A percentile compares a stretch with the other conserved stretches of the same genome.
Conservation (phyloP, 1,140 invertebrate species). For the Ganaspis sp. region DNA sequence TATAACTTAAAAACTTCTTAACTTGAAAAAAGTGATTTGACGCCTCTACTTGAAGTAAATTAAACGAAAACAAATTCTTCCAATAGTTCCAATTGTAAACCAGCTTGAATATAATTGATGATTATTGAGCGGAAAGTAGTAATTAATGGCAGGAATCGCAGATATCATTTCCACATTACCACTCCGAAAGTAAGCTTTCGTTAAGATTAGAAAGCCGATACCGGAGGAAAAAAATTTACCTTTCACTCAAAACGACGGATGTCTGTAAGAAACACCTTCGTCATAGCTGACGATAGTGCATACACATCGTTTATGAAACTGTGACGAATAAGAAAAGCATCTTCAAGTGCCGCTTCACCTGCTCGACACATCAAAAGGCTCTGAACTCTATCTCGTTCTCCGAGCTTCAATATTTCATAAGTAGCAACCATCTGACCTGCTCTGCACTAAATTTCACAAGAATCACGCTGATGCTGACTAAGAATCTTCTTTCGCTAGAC, state of each 20-base stretch:
- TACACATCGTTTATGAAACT: background rate
- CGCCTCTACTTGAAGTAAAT: too few species aligned
- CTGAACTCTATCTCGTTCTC: background rate
- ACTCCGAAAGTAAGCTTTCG: background rate
- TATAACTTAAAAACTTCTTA: too few species aligned
- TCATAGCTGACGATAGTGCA: background rate
- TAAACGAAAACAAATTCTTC: too few species aligned
- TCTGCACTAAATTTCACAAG: background rate
- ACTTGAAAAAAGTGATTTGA: too few species aligned
- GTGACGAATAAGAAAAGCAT: constrained; percentile 8
- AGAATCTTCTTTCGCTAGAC: background rate
- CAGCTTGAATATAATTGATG: background rate
- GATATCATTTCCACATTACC: background rate
- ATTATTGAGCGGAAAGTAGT: background rate
- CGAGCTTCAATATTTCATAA: background rate
- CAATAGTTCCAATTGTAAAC: too few species aligned
- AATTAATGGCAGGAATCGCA: background rate
- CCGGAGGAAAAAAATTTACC: background rate
- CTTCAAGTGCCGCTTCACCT: background rate
- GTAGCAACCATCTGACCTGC: background rate
- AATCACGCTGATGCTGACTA: background rate
- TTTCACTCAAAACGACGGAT: background rate
- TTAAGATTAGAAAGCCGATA: background rate
- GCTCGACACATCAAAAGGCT: constrained; percentile 14
- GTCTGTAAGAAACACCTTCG: background rate